phyloP scores from a whole-genome alignment of 2,113 vertebrate genomes.

The Paedocypris sp. region DNA sequence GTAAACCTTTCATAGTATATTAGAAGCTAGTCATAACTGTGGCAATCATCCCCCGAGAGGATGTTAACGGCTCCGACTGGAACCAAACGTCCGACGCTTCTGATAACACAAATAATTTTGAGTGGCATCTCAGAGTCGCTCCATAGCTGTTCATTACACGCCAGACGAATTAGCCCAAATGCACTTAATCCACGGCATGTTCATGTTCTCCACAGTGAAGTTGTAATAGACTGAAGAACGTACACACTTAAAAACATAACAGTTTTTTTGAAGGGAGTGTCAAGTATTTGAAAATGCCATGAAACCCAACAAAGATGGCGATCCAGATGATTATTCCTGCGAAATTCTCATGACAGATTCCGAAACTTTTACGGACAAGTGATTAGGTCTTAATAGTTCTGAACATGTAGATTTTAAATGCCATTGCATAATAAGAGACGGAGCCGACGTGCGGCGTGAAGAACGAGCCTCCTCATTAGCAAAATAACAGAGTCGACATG shows the following conservation, averaged over 20 bases:
- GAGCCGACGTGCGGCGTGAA: neutral
- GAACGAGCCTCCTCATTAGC: slow-evolving; percentile 8
- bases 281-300: neutral
- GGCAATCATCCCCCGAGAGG: neutral
- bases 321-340: neutral
- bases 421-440: neutral
- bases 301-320: neutral
- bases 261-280: too few relatives aligned
- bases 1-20: slow-evolving; percentile 13
- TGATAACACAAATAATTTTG: slow-evolving; percentile 10
- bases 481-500: slow-evolving; percentile 16
- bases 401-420: slow-evolving; percentile 19
- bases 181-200: neutral
- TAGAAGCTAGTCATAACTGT: slow-evolving; percentile 15
- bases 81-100: neutral
- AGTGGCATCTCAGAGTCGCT: neutral
- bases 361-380: neutral
- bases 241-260: neutral
- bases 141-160: slow-evolving; percentile 5
- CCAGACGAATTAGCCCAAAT: neutral
- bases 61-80: neutral
- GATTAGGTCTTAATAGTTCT: slow-evolving; percentile 10
- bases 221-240: neutral
- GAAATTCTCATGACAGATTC: neutral
- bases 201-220: neutral